These are phyloP conservation scores for Chrysina gloriosa DNA, from an alignment of 2,888 invertebrate genomes.

Conservation along the genomic window DNA sequence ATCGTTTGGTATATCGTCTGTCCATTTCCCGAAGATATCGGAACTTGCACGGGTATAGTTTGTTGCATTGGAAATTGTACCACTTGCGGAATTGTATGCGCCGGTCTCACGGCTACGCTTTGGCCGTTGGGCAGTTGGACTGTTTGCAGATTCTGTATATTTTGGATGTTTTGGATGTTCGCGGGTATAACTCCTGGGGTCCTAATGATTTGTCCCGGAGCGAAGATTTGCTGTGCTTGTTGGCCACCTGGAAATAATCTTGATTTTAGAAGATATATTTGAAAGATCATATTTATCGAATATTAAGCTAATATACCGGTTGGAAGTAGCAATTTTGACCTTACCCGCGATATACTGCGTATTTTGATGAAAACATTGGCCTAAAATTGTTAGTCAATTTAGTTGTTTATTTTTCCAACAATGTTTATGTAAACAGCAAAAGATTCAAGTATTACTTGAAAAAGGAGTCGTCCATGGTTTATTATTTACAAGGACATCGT, in stretches of 20 bases:
- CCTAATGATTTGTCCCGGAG: slow-evolving; percentile 80
- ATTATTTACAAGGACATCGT: too few relatives aligned
- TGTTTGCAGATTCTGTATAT: slow-evolving; percentile 77
- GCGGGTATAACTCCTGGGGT: slow-evolving; percentile 76
- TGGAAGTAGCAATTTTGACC: too few relatives aligned
- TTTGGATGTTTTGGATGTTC: slow-evolving; percentile 78
- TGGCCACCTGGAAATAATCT: slow-evolving; percentile 59
- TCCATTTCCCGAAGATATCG: slow-evolving; percentile 84
- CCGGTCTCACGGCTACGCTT: slow-evolving; percentile 78
- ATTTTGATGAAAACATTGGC: too few relatives aligned
- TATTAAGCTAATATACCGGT: too few relatives aligned
- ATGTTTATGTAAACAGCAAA: too few relatives aligned
- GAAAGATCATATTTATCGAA: too few relatives aligned
- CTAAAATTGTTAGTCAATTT: too few relatives aligned
- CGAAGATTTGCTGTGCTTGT: slow-evolving; percentile 69
- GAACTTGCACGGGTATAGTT: slow-evolving; percentile 91
- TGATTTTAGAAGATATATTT: too few relatives aligned
- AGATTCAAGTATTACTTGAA: too few relatives aligned
- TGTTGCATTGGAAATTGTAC: slow-evolving; percentile 79
- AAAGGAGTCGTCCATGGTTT: too few relatives aligned
- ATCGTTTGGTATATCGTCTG: slow-evolving; percentile 96
- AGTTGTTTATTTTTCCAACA: too few relatives aligned
- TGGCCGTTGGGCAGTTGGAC: slow-evolving; percentile 80
- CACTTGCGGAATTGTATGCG: slow-evolving; percentile 66
- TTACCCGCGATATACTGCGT: too few relatives aligned